Evolutionary conservation across 2,113 vertebrate species (phyloP).

Genomic region (Electrona antarctica): DNA sequence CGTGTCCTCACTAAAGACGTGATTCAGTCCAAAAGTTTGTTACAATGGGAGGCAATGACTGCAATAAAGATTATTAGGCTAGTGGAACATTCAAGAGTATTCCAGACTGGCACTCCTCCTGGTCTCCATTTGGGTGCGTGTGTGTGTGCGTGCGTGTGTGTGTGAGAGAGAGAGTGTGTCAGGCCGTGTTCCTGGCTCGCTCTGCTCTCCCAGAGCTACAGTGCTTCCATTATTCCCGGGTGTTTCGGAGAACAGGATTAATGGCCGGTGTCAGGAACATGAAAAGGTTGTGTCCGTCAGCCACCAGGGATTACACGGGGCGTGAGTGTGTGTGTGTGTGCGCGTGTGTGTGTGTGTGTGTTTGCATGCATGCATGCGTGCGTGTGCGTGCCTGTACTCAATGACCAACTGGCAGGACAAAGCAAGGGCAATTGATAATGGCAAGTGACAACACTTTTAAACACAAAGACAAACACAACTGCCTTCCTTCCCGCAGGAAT

Average conservation of each 20-base stretch:
- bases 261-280: conserved; percentile 48
- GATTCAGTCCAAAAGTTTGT: conserved; percentile 7
- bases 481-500: conserved; percentile 32
- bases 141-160: conserved; percentile 11
- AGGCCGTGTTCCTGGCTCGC: conserved; percentile 57
- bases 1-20: not conserved
- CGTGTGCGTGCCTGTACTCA: not conserved
- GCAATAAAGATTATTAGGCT: conserved; percentile 41
- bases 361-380: too few relatives aligned
- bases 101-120: conserved; percentile 49
- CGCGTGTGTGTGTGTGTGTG: conserved; percentile 3
- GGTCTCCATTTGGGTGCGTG: conserved; percentile 39
- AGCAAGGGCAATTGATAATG: conserved; percentile 17
- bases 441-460: not conserved
- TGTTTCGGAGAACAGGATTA: conserved; percentile 63
- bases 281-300: conserved; percentile 54
- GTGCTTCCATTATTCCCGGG: conserved; percentile 56
- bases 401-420: not conserved
- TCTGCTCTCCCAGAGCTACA: conserved; percentile 49
- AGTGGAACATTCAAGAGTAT: conserved; percentile 42
- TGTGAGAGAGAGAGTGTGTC: conserved; percentile 26
- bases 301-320: conserved; percentile 46
- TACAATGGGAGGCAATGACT: conserved; percentile 1
- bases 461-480: conserved; percentile 14
- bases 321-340: conserved; percentile 21